Evolutionary conservation across 2,797 vertebrate genomes (phyloP).

Genomic region (Falco rusticolus): DNA sequence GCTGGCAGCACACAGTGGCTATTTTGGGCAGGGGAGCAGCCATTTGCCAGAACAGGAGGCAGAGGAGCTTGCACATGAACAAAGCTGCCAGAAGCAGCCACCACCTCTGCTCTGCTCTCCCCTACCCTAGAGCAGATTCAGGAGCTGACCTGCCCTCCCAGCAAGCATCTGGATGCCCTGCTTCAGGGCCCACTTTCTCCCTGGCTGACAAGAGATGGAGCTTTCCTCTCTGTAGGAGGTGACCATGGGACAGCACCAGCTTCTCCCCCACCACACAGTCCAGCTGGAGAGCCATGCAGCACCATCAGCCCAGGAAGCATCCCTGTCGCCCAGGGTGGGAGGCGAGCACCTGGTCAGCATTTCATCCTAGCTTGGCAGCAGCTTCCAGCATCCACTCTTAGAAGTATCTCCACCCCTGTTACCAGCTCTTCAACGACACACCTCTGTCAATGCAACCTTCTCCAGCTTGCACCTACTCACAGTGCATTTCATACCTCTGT

Average conservation of each 20-base stretch:
- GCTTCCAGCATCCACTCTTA: neutral
- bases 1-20: constrained; percentile 31
- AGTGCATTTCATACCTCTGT: rapidly evolving
- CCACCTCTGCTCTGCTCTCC: neutral
- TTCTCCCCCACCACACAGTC: neutral
- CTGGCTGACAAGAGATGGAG: neutral
- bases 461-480: neutral
- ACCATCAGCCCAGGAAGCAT: neutral
- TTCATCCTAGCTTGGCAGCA: neutral
- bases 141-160: neutral
- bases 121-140: neutral
- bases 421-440: neutral
- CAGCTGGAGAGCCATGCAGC: neutral
- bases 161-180: neutral
- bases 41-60: neutral
- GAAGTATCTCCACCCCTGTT: neutral
- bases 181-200: neutral
- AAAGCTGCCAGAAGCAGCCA: neutral
- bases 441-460: too few relatives aligned
- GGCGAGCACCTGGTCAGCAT: neutral
- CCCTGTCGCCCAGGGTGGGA: neutral
- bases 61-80: neutral
- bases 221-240: neutral
- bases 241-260: neutral
- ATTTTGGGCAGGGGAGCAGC: constrained; percentile 43